Percentiles rank a stretch among this genome's conserved stretches.
These are phyloP conservation scores for Sinocyclocheilus anshuiensis DNA, from an alignment of 2,113 vertebrate genomes.

Conservation along the genomic window DNA sequence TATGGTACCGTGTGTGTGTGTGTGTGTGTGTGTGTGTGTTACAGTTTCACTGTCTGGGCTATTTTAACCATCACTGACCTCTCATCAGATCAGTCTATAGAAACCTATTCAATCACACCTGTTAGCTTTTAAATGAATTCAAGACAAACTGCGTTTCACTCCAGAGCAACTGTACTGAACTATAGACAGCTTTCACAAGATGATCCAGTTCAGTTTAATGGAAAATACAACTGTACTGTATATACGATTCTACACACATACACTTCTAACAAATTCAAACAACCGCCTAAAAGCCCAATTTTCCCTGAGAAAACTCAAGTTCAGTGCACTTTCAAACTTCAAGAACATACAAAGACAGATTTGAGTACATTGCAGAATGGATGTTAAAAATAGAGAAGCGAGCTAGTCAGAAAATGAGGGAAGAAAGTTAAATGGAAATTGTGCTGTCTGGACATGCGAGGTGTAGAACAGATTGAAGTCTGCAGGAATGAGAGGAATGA, in stretches of 20 bases:
- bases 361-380: background rate
- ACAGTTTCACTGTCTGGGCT: background rate
- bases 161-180: background rate
- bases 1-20: background rate
- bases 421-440: background rate
- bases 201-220: background rate
- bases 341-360: background rate
- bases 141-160: background rate
- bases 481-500: background rate
- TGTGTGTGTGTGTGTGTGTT: conserved; percentile 5
- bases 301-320: background rate
- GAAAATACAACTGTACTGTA: background rate
- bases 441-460: background rate
- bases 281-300: background rate
- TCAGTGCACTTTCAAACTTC: background rate
- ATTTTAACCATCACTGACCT: background rate
- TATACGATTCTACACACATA: background rate
- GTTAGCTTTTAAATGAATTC: background rate
- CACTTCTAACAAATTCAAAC: background rate
- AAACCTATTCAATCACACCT: background rate
- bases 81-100: background rate
- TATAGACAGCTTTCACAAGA: background rate
- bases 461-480: background rate
- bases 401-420: background rate
- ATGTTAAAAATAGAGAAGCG: background rate